Base-by-base conservation (phyloP, 2,797 vertebrate genomes). In the Merluccius polli region DNA sequence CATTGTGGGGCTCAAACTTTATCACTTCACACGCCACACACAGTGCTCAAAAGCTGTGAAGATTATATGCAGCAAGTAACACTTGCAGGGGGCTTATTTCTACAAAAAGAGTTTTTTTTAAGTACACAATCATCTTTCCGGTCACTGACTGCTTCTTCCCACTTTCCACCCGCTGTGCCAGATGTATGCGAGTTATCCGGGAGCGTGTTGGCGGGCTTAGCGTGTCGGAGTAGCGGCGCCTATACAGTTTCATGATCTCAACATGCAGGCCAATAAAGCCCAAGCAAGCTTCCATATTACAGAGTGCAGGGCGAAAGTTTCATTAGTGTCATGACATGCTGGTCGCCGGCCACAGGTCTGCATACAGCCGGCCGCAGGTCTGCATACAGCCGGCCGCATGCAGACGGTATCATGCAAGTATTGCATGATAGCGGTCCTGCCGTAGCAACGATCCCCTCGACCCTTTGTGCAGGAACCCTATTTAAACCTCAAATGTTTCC, bases 161-260 rank as follows among this genome's bases (percentile, higher is more conserved):
- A 41, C 24, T 65, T 89, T 88, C 79, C 52, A 82, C n/a, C 72
- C 74, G 65, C 76, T 38, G 68, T 83, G 85, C 84, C 85, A 90
- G 82, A 85, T 83, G 85, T 86, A 77, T 82, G 75, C 71, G 76
- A 82, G 75, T 78, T 65, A 75, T 85, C 84, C 85, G 81, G 76
- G 84, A 87, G 83, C 74, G 79, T 76, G 76, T 78, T 87, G 86
- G 79, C 75, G 79, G 77, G 77, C 73, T 83, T 85, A 84, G 80
- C 79, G 82, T 72, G 67, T 65, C 71, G 70, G 73, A 75, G 75
- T 69, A 74, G 70, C 11, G n/a, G 2, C 87, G 80, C 81, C 78
- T 86, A 85, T 87, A 85, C 77, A 82, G 77, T 89, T 87, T 86
- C 82, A 86, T 88, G 87, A 89, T 85, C 87, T 91, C 78, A 78